Evolutionary conservation across 1,140 invertebrate species (phyloP), one percentile per base, ranked within the genome.

Genomic region (Parasteatoda tepidariorum): DNA sequence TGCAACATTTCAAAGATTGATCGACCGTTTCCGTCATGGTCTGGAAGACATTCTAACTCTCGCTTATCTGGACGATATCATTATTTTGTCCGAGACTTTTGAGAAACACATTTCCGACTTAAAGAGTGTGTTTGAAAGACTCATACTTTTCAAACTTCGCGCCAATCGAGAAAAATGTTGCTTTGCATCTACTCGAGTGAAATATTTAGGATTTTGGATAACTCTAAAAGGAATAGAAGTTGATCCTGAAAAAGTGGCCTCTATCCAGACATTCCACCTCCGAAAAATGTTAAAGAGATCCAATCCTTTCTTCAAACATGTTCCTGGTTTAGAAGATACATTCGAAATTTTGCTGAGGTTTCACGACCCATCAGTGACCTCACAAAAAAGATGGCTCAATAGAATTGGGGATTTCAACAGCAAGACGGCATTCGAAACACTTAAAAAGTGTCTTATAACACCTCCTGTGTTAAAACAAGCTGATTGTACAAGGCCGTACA

Each of bases 401-500:
- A 28, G 57, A 57, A 31, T 3, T 85, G 85, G 84, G 15, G 11
- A 22, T 48, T 15, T 26, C 15, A 5, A 41, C 54, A 84, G 33
- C 13, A 86, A 41, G 30, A 67, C 67, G 79, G 33, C 22, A 86
- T 86, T 66, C 38, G n/a, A 85, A 33, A 24, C 84, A 18, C 41
- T 86, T 3, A 86, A 86, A 38, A 84, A 84, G 76, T 81, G 78
- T 68, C 55, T 89, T 81, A 84, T 66, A 22, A 62, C 34, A 34
- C 84, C 84, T 22, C 59, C 85, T 7, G 68, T 78, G 34, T 78
- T 86, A 18, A 59, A 61, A 5, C 41, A 54, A 11, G 88, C 87
- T 3, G 67, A 88, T 28, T 71, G 88, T 38, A 79, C 68, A 30
- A 67, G 85, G 57, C 88, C 86, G 24, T 86, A 87, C 15, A 74